A percentile compares a stretch with the other conserved stretches of the same genome.
Conservation (phyloP, 92 coral and sea anemone species). For the Siderastrea radians region DNA sequence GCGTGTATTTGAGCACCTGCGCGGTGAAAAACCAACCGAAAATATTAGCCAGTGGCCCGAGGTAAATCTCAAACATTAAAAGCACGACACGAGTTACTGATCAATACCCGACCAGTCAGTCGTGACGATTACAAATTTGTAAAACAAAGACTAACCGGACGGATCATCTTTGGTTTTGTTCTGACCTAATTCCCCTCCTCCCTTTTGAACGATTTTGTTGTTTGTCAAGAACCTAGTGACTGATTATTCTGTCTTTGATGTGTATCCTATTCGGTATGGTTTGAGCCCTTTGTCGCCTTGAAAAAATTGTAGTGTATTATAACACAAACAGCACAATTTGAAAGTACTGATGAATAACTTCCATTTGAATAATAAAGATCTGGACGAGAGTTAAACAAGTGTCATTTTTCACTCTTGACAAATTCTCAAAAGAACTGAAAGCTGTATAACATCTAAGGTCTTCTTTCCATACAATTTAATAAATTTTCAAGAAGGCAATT, state of each 20-base stretch:
- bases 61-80: conserved; percentile 7
- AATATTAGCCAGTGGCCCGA: conserved; percentile 62
- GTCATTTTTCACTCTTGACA: neutral
- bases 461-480: neutral
- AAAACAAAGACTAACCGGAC: neutral
- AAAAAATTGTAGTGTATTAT: neutral
- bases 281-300: neutral
- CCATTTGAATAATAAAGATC: neutral
- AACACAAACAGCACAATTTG: neutral
- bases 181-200: neutral
- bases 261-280: conserved; percentile 8
- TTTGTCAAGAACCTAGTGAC: neutral
- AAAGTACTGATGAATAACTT: neutral
- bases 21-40: conserved; percentile 59
- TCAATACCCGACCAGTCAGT: conserved; percentile 14
- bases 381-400: neutral
- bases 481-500: too few species aligned
- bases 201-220: neutral
- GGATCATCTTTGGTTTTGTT: neutral
- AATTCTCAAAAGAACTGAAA: neutral
- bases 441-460: neutral
- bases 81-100: conserved; percentile 40
- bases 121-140: neutral
- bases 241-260: neutral
- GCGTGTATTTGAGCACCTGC: conserved; percentile 88